phyloP scores from a whole-genome alignment of 2,888 invertebrate species.

The Nemotelus pantherinus region DNA sequence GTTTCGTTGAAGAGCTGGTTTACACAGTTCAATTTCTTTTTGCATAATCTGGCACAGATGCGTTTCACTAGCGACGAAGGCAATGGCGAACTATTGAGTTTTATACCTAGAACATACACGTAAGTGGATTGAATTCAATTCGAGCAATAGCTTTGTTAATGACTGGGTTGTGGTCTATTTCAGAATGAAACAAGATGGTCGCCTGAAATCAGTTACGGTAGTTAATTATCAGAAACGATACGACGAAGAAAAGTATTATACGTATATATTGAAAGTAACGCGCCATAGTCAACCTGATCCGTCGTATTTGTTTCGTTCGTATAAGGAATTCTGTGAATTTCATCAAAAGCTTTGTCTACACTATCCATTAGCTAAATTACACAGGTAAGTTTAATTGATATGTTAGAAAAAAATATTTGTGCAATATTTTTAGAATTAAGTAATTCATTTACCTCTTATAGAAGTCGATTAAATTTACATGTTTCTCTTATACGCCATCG shows the following conservation, averaged over 20 bases:
- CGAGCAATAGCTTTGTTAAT: background rate
- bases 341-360: conserved; percentile 92
- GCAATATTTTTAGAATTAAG: no score
- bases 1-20: conserved; percentile 92
- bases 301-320: conserved; percentile 90
- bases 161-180: conserved; percentile 46
- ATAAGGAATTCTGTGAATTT: conserved; percentile 96
- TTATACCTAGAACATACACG: conserved; percentile 94
- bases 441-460: no score
- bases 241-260: conserved; percentile 97
- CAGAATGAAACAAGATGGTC: conserved; percentile 90
- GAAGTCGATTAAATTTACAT: no score
- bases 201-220: conserved; percentile 84
- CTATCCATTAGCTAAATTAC: conserved; percentile 90
- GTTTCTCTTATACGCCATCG: no score
- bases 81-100: conserved; percentile 84
- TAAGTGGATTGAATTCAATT: conserved; percentile 66
- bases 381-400: conserved; percentile 73
- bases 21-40: conserved; percentile 97
- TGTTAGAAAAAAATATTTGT: no score
- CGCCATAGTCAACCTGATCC: conserved; percentile 87
- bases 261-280: conserved; percentile 86
- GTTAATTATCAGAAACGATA: conserved; percentile 93
- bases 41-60: conserved; percentile 95
- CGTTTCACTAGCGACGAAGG: conserved; percentile 90